Base-by-base conservation (phyloP, 1,140 invertebrate genomes). In the Carposina sasakii region DNA sequence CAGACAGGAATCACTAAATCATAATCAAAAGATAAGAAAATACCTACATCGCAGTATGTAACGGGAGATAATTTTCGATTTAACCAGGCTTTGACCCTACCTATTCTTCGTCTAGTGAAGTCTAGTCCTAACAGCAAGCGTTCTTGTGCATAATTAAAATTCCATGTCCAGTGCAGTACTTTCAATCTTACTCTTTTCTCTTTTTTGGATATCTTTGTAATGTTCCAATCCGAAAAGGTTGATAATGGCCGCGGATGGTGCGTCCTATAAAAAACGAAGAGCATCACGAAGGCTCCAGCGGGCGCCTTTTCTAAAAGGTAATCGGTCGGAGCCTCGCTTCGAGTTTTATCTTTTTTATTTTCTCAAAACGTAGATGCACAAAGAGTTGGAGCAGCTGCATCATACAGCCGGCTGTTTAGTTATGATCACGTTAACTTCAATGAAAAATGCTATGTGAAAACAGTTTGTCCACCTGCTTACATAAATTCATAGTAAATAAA, bases 251-350 rank as follows among this genome's bases (percentile, higher is more conserved):
- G 66, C 58, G 58, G 60, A 63, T 63, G 61, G 63, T 50, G 44
- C 33, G 54, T 23, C 54, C 34, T 30, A 65, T 63, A 71, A 76
- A 74, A 76, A 72, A 71, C 53, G 54, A 60, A 52, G 60, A 69
- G 60, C 54, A 60, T 65, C 57, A 65, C 71, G 60, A 61, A 73
- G 70, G 72, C 62, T 57, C 60, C n/a, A n/a, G n/a, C 60, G 63
- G 67, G 66, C 65, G 65, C 67, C 71, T 69, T 74, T 77, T 69
- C 66, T 69, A 74, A 73, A 79, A 74, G 68, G 73, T 77, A 77
- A 81, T 72, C 67, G 71, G 60, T 63, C 57, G 61, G 59, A 71
- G 70, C n/a, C n/a, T n/a, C n/a, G 57, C 52, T 60, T 48, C 19
- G 2, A 46, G 42, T 54, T 74, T 70, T 75, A n/a, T n/a, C 71